Evolutionary conservation across 2,888 invertebrate species (phyloP).

Genomic region (Exocentrus adspersus): DNA sequence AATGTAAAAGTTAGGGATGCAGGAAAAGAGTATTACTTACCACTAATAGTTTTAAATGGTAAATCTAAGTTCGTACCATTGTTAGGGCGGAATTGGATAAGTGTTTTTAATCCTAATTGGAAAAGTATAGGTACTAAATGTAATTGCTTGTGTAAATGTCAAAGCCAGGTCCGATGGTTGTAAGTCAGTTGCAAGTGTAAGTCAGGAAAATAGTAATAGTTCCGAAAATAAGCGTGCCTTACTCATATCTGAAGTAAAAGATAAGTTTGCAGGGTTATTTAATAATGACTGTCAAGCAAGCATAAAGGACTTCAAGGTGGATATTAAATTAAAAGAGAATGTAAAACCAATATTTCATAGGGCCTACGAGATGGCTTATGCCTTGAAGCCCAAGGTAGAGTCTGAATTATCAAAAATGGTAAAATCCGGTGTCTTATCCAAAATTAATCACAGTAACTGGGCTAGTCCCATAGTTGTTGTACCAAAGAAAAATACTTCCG

Average conservation of each 20-base stretch:
- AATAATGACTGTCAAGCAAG: background rate
- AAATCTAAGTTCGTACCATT: slow-evolving; percentile 1
- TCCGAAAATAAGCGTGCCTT: background rate
- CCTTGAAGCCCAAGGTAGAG: slow-evolving; percentile 41
- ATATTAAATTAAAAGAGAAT: slow-evolving; percentile 17
- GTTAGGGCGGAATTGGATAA: slow-evolving; percentile 11
- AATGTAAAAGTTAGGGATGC: slow-evolving; percentile 17
- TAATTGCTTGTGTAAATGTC: background rate
- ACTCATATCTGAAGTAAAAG: background rate
- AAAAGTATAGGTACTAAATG: no score
- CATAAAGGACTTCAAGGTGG: slow-evolving; percentile 10
- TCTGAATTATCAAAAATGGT: slow-evolving; percentile 40
- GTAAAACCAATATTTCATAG: slow-evolving; percentile 19
- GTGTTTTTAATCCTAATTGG: slow-evolving; percentile 11
- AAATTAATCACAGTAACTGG: slow-evolving; percentile 46
- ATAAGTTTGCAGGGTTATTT: slow-evolving; percentile 10
- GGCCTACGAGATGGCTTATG: slow-evolving; percentile 36
- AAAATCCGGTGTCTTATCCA: slow-evolving; percentile 36
- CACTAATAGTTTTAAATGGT: background rate
- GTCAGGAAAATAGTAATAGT: background rate
- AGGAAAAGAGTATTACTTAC: background rate
- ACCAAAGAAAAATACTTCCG: slow-evolving; percentile 44
- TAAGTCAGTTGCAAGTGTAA: background rate
- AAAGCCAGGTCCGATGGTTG: background rate
- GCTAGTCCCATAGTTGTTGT: slow-evolving; percentile 53